Percentiles rank a stretch among this genome's conserved stretches.
Evolutionary conservation across 2,113 vertebrate species (phyloP).

Genomic region (Cranoglanis bouderius): DNA sequence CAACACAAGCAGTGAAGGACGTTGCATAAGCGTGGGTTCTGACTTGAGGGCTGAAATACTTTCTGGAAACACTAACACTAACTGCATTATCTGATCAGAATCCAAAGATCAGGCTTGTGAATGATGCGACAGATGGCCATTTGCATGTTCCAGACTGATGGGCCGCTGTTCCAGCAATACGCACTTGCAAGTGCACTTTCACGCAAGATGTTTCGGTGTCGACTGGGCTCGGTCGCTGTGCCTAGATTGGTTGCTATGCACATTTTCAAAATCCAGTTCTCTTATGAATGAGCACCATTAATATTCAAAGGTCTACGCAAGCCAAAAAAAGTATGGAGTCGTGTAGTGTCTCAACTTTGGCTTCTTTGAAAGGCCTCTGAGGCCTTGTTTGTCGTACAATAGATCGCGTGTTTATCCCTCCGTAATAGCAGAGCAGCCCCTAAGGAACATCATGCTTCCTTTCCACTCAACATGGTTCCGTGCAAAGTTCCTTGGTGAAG

Average conservation of each 20-base stretch:
- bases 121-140: conserved; percentile 53
- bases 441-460: conserved; percentile 32
- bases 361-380: not conserved
- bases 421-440: conserved; percentile 25
- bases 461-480: conserved; percentile 28
- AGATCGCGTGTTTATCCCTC: conserved; percentile 40
- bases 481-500: conserved; percentile 5
- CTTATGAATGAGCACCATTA: not conserved
- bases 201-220: conserved; percentile 33
- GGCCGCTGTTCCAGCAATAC: conserved; percentile 15
- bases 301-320: not conserved
- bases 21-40: conserved; percentile 54
- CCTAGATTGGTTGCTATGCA: not conserved
- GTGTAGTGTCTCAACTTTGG: not conserved
- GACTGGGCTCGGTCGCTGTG: not conserved
- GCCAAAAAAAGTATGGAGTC: no score
- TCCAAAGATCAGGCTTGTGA: conserved; percentile 41
- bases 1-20: conserved; percentile 17
- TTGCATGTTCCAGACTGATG: conserved; percentile 45
- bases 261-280: not conserved
- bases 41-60: conserved; percentile 37
- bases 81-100: conserved; percentile 42
- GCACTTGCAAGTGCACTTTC: conserved; percentile 34
- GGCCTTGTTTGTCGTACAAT: conserved; percentile 48
- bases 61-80: conserved; percentile 42